Evolutionary conservation across 2,113 vertebrate genomes (phyloP), one percentile per base, ranked within the genome.

Genomic region (Gadus chalcogrammus): DNA sequence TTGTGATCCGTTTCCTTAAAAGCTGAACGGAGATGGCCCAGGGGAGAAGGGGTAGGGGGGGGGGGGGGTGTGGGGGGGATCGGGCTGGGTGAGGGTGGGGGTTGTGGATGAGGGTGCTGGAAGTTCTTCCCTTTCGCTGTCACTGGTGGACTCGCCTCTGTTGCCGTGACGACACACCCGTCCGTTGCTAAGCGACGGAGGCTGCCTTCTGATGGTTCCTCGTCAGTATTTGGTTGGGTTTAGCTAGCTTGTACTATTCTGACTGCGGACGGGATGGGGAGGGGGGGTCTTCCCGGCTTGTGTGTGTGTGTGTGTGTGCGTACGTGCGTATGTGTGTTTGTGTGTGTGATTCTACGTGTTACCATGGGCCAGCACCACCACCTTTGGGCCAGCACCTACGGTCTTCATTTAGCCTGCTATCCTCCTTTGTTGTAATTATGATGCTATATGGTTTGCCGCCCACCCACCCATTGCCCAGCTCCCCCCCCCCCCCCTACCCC

Each of bases 171-270:
- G 64, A 65, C 53, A 67, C 55, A 58, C 55, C 3, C 24, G n/a
- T 16, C 64, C 35, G 38, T 68, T 31, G 62, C 72, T 69, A n/a
- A 12, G 15, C 24, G 24, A 59, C 20, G 5, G 63, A 3, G 16
- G 63, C n/a, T 15, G 62, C 20, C 66, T 31, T 64, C 61, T 70
- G 72, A 83, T 83, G 76, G 82, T 71, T 83, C 70, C 69, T 70
- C 68, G 81, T 22, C 27, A 69, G 71, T 67, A 76, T 86, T 86
- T 86, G 83, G 79, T 78, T 82, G 28, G 42, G 38, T 66, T 69
- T 72, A 17, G 27, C 71, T 66, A 1, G 42, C 64, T 70, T 4
- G 68, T 73, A 66, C 20, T 53, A 48, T 24, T 52, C 59, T 61
- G 60, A 15, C 42, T 48, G 42, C 13, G 12, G 42, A 7, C 12